Conservation (phyloP, 2,888 invertebrate species). For the Dryococelus australis region DNA sequence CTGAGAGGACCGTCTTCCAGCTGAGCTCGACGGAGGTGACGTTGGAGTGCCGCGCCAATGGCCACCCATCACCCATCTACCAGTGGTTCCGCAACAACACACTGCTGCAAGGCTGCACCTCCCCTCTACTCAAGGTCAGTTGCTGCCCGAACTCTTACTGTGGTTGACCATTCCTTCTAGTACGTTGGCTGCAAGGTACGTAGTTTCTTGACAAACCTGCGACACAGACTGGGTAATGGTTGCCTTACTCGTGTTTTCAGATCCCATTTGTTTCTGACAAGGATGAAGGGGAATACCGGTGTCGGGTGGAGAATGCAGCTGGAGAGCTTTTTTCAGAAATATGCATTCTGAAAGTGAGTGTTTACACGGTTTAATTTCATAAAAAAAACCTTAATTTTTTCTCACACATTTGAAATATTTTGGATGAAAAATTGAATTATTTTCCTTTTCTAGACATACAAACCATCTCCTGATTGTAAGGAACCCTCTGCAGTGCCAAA, state of each 20-base stretch:
- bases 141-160: too few relatives aligned
- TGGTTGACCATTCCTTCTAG: too few relatives aligned
- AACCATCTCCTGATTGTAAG: neutral
- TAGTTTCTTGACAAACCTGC: too few relatives aligned
- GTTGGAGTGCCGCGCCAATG: slow-evolving; percentile 43
- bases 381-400: neutral
- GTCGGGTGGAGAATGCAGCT: slow-evolving; percentile 50
- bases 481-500: neutral
- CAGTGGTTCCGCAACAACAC: slow-evolving; percentile 48
- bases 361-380: neutral
- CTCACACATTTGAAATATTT: neutral
- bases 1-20: slow-evolving; percentile 37
- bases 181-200: too few relatives aligned
- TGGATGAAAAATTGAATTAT: neutral
- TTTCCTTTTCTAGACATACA: neutral
- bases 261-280: slow-evolving; percentile 37
- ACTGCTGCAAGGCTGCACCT: slow-evolving; percentile 40
- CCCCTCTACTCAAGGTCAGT: slow-evolving; percentile 33
- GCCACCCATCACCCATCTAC: slow-evolving; percentile 47
- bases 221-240: too few relatives aligned
- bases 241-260: slow-evolving; percentile 34
- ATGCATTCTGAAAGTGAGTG: slow-evolving; percentile 28
- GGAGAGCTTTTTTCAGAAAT: slow-evolving; percentile 51
- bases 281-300: slow-evolving; percentile 47
- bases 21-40: slow-evolving; percentile 42